phyloP scores from a whole-genome alignment of 1,140 invertebrate species.

The Melanaphis sacchari region DNA sequence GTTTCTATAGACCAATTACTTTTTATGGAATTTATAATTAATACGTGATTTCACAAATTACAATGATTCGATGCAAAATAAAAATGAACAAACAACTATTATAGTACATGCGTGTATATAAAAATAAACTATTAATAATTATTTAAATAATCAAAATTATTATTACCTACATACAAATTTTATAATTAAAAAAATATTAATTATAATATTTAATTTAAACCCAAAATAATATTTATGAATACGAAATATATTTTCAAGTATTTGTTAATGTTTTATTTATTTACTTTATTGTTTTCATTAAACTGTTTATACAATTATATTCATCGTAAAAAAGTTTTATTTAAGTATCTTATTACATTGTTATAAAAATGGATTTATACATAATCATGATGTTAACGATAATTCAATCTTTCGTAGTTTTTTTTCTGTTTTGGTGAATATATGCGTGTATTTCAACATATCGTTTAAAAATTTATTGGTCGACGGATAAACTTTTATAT shows the following conservation, averaged over 20 bases:
- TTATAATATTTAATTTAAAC: neutral
- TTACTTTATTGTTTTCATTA: neutral
- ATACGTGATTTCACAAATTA: neutral
- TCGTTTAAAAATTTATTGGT: neutral
- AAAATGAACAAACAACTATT: neutral
- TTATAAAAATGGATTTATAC: neutral
- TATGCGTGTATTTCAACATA: neutral
- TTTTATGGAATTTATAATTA: neutral
- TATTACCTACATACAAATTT: neutral
- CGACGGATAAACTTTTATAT: neutral
- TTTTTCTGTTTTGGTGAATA: neutral
- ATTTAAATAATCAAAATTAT: neutral
- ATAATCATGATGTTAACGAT: neutral
- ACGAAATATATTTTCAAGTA: too few relatives aligned
- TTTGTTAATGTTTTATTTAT: neutral
- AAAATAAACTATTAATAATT: too few relatives aligned
- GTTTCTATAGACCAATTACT: neutral
- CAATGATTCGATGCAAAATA: neutral
- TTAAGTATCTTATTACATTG: neutral
- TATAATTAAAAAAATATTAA: neutral
- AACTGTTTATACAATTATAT: neutral
- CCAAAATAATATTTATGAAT: too few relatives aligned
- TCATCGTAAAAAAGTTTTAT: neutral
- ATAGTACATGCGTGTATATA: too few relatives aligned
- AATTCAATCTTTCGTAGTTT: neutral